phyloP scores from a whole-genome alignment of 2,113 vertebrate species.

The Macrotus californicus region DNA sequence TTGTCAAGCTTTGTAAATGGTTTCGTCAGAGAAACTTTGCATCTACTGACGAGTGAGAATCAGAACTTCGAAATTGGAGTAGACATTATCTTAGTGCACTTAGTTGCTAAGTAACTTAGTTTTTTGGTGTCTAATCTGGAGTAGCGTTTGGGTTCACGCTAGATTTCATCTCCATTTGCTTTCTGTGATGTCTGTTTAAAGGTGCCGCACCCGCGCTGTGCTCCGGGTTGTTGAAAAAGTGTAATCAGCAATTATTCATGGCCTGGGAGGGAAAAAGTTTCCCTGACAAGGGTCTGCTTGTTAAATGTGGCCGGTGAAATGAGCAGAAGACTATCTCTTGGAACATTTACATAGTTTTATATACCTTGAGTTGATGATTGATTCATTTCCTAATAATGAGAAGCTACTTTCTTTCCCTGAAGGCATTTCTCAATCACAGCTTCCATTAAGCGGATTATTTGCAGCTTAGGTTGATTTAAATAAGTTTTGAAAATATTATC shows the following conservation, averaged over 20 bases:
- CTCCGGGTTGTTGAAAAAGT: neutral
- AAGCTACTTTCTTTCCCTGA: neutral
- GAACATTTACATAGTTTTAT: neutral
- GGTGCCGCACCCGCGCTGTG: neutral
- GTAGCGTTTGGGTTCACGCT: neutral
- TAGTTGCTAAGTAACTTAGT: neutral
- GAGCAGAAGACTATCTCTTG: neutral
- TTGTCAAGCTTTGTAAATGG: neutral
- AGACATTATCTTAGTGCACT: neutral
- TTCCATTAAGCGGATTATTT: neutral
- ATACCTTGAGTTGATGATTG: neutral
- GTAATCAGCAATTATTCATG: neutral
- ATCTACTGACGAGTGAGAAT: neutral
- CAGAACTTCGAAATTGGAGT: neutral
- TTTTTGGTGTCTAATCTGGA: neutral
- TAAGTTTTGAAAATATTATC: neutral
- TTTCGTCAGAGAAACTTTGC: neutral
- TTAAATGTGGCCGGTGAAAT: neutral
- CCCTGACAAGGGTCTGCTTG: neutral
- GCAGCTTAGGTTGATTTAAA: slow-evolving; percentile 9
- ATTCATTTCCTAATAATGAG: neutral
- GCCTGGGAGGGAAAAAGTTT: neutral
- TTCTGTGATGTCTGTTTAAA: neutral
- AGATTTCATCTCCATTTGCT: neutral
- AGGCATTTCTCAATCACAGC: slow-evolving; percentile 3